Conservation (phyloP, 2,797 vertebrate species). For the Mormyrops attenuatus region DNA sequence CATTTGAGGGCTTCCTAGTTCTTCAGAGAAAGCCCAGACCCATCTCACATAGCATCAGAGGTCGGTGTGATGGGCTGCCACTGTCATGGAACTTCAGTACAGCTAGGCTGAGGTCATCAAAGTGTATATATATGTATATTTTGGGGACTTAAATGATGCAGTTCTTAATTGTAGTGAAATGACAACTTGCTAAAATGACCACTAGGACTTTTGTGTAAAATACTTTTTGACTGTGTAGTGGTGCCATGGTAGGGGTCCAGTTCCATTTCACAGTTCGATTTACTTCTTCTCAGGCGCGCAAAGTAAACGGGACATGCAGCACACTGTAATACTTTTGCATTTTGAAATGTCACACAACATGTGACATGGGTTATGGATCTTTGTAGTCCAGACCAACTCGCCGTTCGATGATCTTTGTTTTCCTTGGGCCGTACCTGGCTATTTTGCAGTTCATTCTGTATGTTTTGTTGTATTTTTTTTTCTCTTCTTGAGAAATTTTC, state of each 20-base stretch:
- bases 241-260: neutral
- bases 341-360: neutral
- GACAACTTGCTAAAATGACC: conserved; percentile 9
- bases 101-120: neutral
- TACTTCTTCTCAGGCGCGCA: neutral
- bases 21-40: neutral
- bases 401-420: neutral
- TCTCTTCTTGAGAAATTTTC: neutral
- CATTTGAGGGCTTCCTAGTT: neutral
- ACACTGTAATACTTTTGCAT: conserved; percentile 4
- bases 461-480: conserved; percentile 5
- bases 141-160: neutral
- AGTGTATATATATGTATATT: neutral
- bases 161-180: conserved; percentile 15
- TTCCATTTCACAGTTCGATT: neutral
- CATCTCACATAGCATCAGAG: neutral
- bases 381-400: neutral
- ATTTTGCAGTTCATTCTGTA: conserved; percentile 19
- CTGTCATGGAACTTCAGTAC: conserved; percentile 3
- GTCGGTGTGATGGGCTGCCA: neutral
- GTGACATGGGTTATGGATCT: neutral
- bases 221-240: neutral
- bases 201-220: conserved; percentile 2
- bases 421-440: conserved; percentile 34
- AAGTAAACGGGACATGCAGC: neutral